phyloP scores from a whole-genome alignment of 1,140 invertebrate genomes.

The Vanessa atalanta region DNA sequence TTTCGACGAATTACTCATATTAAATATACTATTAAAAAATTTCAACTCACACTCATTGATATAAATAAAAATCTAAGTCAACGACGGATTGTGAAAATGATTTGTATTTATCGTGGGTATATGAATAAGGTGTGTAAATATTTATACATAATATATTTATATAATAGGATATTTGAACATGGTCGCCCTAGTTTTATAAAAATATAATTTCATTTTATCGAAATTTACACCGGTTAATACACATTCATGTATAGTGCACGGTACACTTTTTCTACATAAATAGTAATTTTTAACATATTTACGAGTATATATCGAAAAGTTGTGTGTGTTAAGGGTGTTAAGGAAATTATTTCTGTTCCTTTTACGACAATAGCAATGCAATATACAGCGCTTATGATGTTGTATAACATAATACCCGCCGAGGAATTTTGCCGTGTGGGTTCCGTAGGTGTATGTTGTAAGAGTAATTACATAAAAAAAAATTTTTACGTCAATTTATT shows the following conservation, averaged over 20 bases:
- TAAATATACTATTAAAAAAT: not conserved
- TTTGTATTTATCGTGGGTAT: constrained; percentile 37
- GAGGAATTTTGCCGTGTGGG: constrained; percentile 2
- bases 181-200: constrained; percentile 49
- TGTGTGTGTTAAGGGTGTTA: not conserved
- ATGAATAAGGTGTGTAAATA: constrained; percentile 52
- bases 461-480: not conserved
- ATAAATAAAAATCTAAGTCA: constrained; percentile 19
- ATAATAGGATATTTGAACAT: constrained; percentile 17
- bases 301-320: not conserved
- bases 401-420: not conserved
- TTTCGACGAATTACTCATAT: constrained; percentile 1
- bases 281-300: constrained; percentile 27
- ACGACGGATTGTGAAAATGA: constrained; percentile 34
- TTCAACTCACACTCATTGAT: constrained; percentile 8
- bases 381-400: not conserved
- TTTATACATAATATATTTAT: constrained; percentile 51
- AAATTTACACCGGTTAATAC: constrained; percentile 56
- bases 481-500: not conserved
- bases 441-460: constrained; percentile 15
- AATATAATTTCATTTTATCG: constrained; percentile 48
- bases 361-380: constrained; percentile 26
- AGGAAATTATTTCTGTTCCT: constrained; percentile 16
- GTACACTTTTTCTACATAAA: constrained; percentile 60
- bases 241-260: constrained; percentile 57